Base-by-base conservation (phyloP, 2,888 invertebrate genomes). In the Orchesellides sinensis region DNA sequence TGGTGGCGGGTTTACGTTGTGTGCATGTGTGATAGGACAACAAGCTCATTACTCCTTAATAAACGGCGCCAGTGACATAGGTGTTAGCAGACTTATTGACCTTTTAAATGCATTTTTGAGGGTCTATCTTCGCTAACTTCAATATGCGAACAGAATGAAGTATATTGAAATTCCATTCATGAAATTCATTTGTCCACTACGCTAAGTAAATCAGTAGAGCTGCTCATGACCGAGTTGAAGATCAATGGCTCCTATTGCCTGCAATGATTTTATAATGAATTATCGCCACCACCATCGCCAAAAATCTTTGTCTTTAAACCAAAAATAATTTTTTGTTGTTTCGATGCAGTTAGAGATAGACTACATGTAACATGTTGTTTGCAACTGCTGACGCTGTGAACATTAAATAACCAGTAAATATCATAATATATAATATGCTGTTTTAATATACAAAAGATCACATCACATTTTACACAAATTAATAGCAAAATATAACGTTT, bases 61-160 rank as follows among this genome's bases (percentile, higher is more conserved):
- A 83, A 83, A 72, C 75, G 83, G 83, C 83, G 83, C 83, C 83
- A 83, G 83, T 61, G 78, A 69, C 78, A 70, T 61, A 63, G 69
- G 47, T 61, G 59, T 65, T 72, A 66, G 45, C 77, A 83, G 83
- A 83, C 83, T 83, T 35, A 65, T 54, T 83, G 83, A 83, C 83
- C 83, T 83, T 66, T 72, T 35, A 69, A 47, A 61, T 69, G 21
- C 23, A 56, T 56, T 66, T 66, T 75, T 12, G n/a, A 19, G 17
- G n/a, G 17, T 29, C n/a, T 19, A 19, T 66, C 29, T 49, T 19
- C 25, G 27, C 32, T 49, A 47, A n/a, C 32, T 35, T 68, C 47
- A 75, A 45, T 59, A 77, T 47, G 45, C n/a, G n/a, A 27, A 14
- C 21, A 19, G 77, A 27, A 49, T 59, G 54, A 35, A 77, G 23